Conservation (phyloP, 2,797 vertebrate species). For the Oophaga sylvatica region DNA sequence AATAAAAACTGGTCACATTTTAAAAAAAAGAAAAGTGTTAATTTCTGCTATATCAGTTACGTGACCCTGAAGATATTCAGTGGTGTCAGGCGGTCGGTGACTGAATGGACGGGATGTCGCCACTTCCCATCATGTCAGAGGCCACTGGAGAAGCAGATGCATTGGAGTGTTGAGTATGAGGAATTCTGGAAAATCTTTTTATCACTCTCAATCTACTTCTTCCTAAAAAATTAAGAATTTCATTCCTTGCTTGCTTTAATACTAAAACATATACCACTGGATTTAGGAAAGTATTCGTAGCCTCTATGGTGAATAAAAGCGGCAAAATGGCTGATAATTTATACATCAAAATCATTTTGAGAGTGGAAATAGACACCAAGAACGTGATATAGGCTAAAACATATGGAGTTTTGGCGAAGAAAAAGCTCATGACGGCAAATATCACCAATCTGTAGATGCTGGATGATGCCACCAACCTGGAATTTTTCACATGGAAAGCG, state of each 20-base stretch:
- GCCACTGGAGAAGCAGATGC: no score
- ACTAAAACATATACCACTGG: conserved; percentile 29
- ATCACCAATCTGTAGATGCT: conserved; percentile 29
- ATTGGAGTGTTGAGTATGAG: no score
- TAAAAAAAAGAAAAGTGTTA: no score
- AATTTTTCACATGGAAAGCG: neutral
- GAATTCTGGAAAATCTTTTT: neutral
- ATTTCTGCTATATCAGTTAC: no score
- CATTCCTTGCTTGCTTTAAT: neutral
- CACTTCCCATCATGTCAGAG: no score
- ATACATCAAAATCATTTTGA: neutral
- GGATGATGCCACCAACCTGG: neutral
- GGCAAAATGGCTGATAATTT: neutral
- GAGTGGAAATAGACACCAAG: neutral
- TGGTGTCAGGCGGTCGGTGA: no score
- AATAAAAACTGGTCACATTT: no score
- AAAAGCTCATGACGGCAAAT: conserved; percentile 3
- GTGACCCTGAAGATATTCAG: no score
- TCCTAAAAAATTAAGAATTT: neutral
- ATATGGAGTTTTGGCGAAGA: conserved; percentile 11
- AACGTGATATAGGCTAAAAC: conserved; percentile 20
- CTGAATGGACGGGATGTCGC: no score
- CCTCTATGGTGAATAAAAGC: conserved; percentile 9
- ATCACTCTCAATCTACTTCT: neutral
- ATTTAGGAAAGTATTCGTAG: conserved; percentile 29